Evolutionary conservation across 2,797 vertebrate species (phyloP).

Genomic region (Xenops minutus): DNA sequence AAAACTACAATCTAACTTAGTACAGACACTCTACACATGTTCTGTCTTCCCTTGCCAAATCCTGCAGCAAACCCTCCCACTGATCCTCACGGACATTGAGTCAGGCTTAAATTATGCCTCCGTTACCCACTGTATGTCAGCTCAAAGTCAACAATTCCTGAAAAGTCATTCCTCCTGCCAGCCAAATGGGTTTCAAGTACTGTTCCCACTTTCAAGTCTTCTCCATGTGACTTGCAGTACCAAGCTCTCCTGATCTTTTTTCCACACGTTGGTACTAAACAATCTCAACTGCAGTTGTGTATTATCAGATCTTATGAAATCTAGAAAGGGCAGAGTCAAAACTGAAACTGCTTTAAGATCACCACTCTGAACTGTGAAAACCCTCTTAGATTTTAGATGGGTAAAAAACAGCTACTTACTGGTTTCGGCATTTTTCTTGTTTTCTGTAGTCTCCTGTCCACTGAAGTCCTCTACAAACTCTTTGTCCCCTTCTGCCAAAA

Average conservation of each 20-base stretch:
- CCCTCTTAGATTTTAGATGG: background rate
- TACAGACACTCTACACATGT: background rate
- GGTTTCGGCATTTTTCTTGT: conserved; percentile 90
- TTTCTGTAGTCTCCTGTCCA: conserved; percentile 66
- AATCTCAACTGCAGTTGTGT: background rate
- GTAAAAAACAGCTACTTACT: conserved; percentile 77
- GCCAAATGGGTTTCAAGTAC: background rate
- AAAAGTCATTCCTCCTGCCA: background rate
- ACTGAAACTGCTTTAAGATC: background rate
- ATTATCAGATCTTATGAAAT: background rate
- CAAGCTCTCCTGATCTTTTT: background rate
- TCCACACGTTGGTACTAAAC: background rate
- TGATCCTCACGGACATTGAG: background rate
- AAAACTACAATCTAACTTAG: background rate
- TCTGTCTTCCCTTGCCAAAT: background rate
- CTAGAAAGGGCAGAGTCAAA: background rate
- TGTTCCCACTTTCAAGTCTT: background rate
- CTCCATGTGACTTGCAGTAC: background rate
- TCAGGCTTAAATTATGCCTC: background rate
- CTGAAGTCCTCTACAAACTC: conserved; percentile 39
- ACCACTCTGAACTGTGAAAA: background rate
- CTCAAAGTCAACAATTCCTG: background rate
- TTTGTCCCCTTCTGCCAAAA: conserved; percentile 53
- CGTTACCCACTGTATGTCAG: background rate
- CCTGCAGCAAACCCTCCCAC: background rate